phyloP scores from a whole-genome alignment of 1,140 invertebrate genomes.

The Meloidogyne hapla region DNA sequence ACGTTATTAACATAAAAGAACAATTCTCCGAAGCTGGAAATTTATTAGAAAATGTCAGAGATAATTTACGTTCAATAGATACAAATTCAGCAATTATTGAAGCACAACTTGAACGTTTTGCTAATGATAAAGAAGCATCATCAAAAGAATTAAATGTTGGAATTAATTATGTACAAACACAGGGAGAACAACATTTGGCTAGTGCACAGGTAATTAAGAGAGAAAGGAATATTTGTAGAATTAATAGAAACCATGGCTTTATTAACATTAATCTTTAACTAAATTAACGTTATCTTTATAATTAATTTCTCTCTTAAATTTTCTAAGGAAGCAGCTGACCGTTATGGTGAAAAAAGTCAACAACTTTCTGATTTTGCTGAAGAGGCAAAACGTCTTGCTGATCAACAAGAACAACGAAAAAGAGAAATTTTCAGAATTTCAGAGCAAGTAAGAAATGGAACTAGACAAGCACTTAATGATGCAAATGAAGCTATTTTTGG shows the following conservation, averaged over 20 bases:
- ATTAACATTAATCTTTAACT: no score
- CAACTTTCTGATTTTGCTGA: slow-evolving; percentile 53
- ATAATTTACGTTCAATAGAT: slow-evolving; percentile 48
- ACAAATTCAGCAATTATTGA: slow-evolving; percentile 34
- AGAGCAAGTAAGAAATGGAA: slow-evolving; percentile 47
- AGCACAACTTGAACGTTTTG: slow-evolving; percentile 45
- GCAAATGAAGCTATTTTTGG: slow-evolving; percentile 63
- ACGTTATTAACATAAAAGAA: slow-evolving; percentile 48
- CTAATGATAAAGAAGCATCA: slow-evolving; percentile 35
- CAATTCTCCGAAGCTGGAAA: slow-evolving; percentile 43
- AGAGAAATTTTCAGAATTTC: slow-evolving; percentile 49
- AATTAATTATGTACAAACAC: slow-evolving; percentile 55
- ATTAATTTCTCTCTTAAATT: not conserved
- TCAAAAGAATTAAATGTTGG: slow-evolving; percentile 49
- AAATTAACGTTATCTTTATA: no score
- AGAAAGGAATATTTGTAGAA: not conserved
- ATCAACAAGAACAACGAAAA: slow-evolving; percentile 46
- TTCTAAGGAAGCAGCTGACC: slow-evolving; percentile 46
- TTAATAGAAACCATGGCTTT: no score
- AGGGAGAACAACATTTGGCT: slow-evolving; percentile 51
- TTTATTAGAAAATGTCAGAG: slow-evolving; percentile 48
- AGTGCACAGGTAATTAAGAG: slow-evolving; percentile 27
- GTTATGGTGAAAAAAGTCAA: slow-evolving; percentile 60
- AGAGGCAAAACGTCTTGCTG: slow-evolving; percentile 44
- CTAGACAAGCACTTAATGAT: slow-evolving; percentile 53